Conservation (phyloP, 2,888 invertebrate species). For the Drosophila mimica region DNA sequence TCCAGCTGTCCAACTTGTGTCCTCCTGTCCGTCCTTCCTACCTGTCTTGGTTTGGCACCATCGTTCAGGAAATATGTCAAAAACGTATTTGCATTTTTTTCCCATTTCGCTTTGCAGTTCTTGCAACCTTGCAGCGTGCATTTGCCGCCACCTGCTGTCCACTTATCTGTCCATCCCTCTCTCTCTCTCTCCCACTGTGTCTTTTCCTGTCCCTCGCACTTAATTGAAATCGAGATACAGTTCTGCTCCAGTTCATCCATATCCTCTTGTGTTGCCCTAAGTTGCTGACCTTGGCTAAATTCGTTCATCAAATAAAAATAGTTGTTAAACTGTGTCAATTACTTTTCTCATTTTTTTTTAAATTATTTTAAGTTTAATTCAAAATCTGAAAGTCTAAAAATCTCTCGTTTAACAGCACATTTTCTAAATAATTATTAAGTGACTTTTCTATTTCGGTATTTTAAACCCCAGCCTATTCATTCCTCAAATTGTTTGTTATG, state of each 20-base stretch:
- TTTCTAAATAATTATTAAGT: no score
- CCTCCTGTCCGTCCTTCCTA: conserved; percentile 5
- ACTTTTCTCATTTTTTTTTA: neutral
- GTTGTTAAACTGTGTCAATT: conserved; percentile 4
- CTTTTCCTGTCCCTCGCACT: neutral
- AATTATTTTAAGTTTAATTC: neutral
- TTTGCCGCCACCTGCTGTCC: conserved; percentile 36
- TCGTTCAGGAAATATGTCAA: conserved; percentile 65
- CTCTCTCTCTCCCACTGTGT: no score
- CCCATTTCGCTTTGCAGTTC: conserved; percentile 28
- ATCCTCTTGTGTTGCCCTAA: no score
- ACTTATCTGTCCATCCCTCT: neutral
- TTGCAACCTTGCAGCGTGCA: conserved; percentile 14
- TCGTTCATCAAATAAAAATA: neutral
- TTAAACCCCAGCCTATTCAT: no score
- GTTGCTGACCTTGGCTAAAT: conserved; percentile 27
- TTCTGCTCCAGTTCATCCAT: conserved; percentile 2
- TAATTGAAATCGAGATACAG: conserved; percentile 63
- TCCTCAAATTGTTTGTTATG: no score
- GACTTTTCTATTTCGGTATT: no score
- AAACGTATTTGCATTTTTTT: conserved; percentile 65
- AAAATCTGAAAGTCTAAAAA: neutral
- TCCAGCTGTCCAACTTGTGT: conserved; percentile 13
- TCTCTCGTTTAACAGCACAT: neutral
- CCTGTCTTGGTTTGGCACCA: conserved; percentile 28